Evolutionary conservation across 1,140 invertebrate genomes (phyloP).

Genomic region (Euglossa dilemma): DNA sequence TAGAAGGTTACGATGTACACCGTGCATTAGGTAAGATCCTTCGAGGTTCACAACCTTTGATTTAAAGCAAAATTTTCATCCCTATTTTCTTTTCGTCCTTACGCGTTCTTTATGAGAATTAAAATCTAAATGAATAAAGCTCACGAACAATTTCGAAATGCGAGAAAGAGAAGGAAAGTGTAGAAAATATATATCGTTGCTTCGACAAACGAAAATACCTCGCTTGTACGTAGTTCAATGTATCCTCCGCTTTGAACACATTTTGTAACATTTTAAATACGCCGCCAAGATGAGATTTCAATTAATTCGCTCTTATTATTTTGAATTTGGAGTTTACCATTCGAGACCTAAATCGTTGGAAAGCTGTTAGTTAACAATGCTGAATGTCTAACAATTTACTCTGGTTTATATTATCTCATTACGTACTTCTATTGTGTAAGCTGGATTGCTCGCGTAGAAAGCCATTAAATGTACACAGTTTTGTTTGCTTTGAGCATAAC

Average conservation of each 20-base stretch:
- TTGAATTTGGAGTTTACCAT: not conserved
- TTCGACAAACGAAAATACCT: not conserved
- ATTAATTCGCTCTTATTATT: constrained; percentile 9
- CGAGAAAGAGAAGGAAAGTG: not conserved
- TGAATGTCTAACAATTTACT: not conserved
- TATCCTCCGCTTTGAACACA: not conserved
- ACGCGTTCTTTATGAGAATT: not conserved
- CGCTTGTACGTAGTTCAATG: not conserved
- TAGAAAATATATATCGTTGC: not conserved
- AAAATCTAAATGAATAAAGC: no score
- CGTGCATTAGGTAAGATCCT: not conserved
- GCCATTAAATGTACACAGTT: not conserved
- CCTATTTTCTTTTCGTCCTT: not conserved
- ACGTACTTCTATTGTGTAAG: no score
- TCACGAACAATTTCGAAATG: no score
- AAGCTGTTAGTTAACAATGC: not conserved
- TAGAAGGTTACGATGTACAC: not conserved
- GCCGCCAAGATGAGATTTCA: not conserved
- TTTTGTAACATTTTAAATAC: not conserved
- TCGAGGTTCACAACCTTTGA: not conserved
- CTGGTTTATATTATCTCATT: not conserved
- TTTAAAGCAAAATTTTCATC: constrained; percentile 20
- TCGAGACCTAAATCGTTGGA: constrained; percentile 2
- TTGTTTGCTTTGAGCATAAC: not conserved
- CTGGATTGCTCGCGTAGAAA: not conserved